A percentile compares a stretch with the other conserved stretches of the same genome.
These are phyloP conservation scores for Lissonota sp. DNA, from an alignment of 2,888 invertebrate species.

Conservation along the genomic window DNA sequence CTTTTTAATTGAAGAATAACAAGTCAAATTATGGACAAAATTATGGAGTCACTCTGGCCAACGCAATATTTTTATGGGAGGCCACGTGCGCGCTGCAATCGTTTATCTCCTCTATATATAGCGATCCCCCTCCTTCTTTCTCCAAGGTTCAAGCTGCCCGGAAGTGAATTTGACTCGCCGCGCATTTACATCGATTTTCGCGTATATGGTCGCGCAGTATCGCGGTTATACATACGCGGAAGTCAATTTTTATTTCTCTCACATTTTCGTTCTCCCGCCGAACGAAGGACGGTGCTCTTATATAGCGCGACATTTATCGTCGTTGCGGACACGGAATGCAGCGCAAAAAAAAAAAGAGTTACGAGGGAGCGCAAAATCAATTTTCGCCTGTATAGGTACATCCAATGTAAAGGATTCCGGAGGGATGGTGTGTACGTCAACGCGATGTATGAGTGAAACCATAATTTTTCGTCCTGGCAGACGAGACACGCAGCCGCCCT, in stretches of 20 bases:
- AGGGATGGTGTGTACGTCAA: constrained; percentile 8
- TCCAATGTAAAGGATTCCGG: constrained; percentile 20
- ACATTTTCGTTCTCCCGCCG: constrained; percentile 16
- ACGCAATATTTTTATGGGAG: neutral
- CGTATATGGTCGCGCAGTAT: constrained; percentile 37
- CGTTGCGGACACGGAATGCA: neutral
- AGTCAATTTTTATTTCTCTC: constrained; percentile 9
- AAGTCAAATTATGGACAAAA: constrained; percentile 35
- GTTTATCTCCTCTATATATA: constrained; percentile 22
- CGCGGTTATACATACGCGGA: constrained; percentile 12
- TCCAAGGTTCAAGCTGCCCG: constrained; percentile 7
- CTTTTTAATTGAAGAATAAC: constrained; percentile 43
- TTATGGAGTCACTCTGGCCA: too few relatives aligned
- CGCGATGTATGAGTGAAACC: constrained; percentile 29
- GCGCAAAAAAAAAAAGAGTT: neutral
- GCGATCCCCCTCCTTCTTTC: neutral
- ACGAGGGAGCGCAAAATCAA: neutral
- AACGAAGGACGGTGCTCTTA: neutral
- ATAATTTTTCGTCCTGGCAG: constrained; percentile 31
- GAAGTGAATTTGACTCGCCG: constrained; percentile 21
- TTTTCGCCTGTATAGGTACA: neutral
- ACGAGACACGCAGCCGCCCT: constrained; percentile 10
- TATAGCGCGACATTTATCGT: constrained; percentile 10
- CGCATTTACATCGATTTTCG: too few relatives aligned
- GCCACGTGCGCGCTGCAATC: constrained; percentile 7